Base-by-base conservation (phyloP, 2,113 vertebrate species). In the Gadus chalcogrammus region DNA sequence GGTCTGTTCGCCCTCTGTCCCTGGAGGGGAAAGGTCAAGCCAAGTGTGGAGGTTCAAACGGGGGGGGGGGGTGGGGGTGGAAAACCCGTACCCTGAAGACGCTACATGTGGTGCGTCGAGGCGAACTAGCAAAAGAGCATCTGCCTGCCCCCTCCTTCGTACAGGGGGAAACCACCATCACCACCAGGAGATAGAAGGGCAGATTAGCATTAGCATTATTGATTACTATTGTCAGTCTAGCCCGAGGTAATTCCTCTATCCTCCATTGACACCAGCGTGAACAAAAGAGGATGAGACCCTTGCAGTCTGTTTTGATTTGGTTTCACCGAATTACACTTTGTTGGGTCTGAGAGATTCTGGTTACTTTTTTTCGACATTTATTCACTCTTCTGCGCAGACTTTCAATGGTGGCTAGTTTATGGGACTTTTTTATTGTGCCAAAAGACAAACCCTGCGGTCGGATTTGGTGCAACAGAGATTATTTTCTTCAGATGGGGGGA, bases 21-120 rank as follows among this genome's bases (percentile, higher is more conserved):
- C 90, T 80, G 69, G 83, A 87, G 88, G 88, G 78, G 69, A 87
- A n/a, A 86, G 88, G 87, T 88, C 84, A 83, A 78, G 35, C 60
- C 65, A 68, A 42, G 82, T 82, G 78, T 81, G 74, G 82, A 89
- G 89, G 83, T 67, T 67, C 68, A 73, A 70, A 73, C 67, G 79
- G 75, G 83, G 76, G 81, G 18, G 22, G 22, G 22, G 22, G 22
- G n/a, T n/a, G n/a, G 22, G 22, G 22, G 22, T 1, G 22, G 22
- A 27, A 27, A 27, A 15, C 13, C 70, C n/a, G n/a, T 78, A 76
- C 85, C 78, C 79, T 71, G 74, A 87, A 87, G 82, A 89, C 72
- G 83, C 77, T 82, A 82, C 66, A 27, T 88, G 89, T 89, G 84
- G 84, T 82, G 73, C 65, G 83, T 81, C 80, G 52, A 77, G 73